Evolutionary conservation across 2,888 invertebrate genomes (phyloP).

Genomic region (Zonitis immaculata): DNA sequence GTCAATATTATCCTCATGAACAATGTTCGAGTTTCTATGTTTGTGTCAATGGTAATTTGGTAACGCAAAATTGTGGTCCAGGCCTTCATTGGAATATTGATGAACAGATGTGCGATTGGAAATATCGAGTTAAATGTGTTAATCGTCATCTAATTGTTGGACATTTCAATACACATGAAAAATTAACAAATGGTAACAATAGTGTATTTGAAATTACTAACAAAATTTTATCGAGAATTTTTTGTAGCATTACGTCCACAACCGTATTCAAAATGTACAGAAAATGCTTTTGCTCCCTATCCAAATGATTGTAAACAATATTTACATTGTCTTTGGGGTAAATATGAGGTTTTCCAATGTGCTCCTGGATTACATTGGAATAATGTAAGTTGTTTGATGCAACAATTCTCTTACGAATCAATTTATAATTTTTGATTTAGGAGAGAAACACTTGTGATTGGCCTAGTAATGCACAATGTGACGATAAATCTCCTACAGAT

Average conservation of each 20-base stretch:
- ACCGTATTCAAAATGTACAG: constrained; percentile 56
- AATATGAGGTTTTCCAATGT: constrained; percentile 67
- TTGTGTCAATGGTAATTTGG: constrained; percentile 69
- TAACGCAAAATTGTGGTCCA: constrained; percentile 68
- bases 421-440: too few relatives aligned
- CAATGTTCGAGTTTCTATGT: constrained; percentile 71
- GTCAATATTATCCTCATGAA: constrained; percentile 70
- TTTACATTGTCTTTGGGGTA: constrained; percentile 74
- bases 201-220: too few relatives aligned
- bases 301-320: constrained; percentile 71
- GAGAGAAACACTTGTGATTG: constrained; percentile 66
- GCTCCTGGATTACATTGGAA: constrained; percentile 71
- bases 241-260: constrained; percentile 27
- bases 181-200: constrained; percentile 9
- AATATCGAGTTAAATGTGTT: constrained; percentile 59
- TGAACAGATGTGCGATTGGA: constrained; percentile 71
- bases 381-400: constrained; percentile 48
- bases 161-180: constrained; percentile 19
- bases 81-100: constrained; percentile 70
- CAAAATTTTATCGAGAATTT: background rate
- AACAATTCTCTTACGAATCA: background rate
- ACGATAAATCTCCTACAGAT: constrained; percentile 16
- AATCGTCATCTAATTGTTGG: constrained; percentile 33
- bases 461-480: constrained; percentile 63
- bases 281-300: constrained; percentile 60